Percentiles rank a stretch among this genome's conserved stretches.
Conservation (phyloP, 2,797 vertebrate species). For the Chanos chanos region DNA sequence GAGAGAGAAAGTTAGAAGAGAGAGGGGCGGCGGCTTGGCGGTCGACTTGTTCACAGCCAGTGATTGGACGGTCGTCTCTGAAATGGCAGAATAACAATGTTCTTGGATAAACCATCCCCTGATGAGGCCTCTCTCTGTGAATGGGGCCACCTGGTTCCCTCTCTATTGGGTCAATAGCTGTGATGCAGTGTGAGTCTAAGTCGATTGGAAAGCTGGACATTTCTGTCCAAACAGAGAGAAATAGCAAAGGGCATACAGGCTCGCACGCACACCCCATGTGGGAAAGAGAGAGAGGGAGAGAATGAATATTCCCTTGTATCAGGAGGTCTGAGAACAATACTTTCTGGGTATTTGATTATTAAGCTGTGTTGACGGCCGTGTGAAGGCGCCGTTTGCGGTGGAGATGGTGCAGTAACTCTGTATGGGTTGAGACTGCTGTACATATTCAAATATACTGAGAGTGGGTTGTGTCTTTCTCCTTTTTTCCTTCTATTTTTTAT, state of each 20-base stretch:
- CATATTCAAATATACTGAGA: too few relatives aligned
- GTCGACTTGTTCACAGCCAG: conserved; percentile 12
- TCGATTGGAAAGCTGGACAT: conserved; percentile 38
- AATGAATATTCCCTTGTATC: conserved; percentile 19
- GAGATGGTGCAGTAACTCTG: neutral
- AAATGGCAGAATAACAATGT: conserved; percentile 47
- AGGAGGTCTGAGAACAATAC: conserved; percentile 5
- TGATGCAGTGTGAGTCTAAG: conserved; percentile 38
- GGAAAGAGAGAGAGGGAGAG: neutral
- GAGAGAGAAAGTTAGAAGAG: neutral
- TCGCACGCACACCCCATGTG: neutral
- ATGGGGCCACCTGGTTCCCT: conserved; percentile 42
- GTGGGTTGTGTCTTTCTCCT: too few relatives aligned
- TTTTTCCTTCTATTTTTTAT: neutral
- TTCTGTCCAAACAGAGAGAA: conserved; percentile 21
- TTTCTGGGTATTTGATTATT: neutral
- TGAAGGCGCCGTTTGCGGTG: neutral
- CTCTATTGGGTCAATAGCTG: conserved; percentile 18
- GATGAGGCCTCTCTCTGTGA: conserved; percentile 37
- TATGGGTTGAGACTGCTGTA: neutral
- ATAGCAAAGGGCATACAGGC: neutral
- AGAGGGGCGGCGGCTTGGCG: neutral
- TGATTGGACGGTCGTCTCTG: conserved; percentile 43
- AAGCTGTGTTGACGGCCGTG: neutral
- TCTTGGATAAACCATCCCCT: conserved; percentile 36